Evolutionary conservation across 2,888 invertebrate species (phyloP).

Genomic region (Creontiades dilutus): DNA sequence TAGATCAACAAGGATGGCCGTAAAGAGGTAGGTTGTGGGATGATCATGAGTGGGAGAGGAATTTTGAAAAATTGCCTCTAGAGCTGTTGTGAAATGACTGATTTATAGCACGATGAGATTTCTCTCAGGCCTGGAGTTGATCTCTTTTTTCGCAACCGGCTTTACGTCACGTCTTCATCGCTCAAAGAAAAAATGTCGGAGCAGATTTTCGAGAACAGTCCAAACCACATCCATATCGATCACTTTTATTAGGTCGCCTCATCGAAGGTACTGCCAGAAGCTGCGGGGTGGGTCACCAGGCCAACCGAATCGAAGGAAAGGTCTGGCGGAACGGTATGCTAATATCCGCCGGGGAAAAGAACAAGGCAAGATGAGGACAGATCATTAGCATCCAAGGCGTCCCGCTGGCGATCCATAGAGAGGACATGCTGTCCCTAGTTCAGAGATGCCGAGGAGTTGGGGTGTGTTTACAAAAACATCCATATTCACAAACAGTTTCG

Average conservation of each 20-base stretch:
- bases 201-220: background rate
- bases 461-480: no score
- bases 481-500: no score
- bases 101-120: background rate
- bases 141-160: background rate
- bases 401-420: background rate
- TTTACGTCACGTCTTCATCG: background rate
- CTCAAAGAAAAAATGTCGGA: background rate
- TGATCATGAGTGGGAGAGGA: background rate
- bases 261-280: background rate
- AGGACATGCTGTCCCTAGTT: background rate
- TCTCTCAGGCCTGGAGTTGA: background rate
- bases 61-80: background rate
- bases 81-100: background rate
- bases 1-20: background rate
- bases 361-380: background rate
- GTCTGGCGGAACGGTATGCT: slow-evolving; percentile 27
- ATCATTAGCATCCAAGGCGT: slow-evolving; percentile 13
- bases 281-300: slow-evolving; percentile 2
- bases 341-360: slow-evolving; percentile 14
- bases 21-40: no score
- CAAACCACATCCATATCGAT: background rate
- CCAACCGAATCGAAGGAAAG: background rate
- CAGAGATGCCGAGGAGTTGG: background rate
- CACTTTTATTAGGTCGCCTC: background rate